A percentile compares a stretch with the other conserved stretches of the same genome.
Conservation (phyloP, 2,797 vertebrate genomes). For the Lepus oiostolus region DNA sequence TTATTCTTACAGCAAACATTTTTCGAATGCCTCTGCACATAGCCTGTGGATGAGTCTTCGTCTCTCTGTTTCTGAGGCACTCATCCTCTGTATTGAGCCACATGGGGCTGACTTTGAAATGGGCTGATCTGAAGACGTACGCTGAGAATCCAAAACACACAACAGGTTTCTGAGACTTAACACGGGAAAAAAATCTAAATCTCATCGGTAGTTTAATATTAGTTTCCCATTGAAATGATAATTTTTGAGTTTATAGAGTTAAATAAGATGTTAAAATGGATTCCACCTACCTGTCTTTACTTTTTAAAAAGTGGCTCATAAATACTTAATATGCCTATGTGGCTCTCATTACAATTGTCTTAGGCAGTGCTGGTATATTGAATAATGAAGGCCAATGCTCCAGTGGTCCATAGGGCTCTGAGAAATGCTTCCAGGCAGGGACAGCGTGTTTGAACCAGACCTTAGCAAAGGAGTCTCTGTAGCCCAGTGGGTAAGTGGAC, state of each 20-base stretch:
- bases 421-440: background rate
- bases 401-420: background rate
- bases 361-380: too few relatives aligned
- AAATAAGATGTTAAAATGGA: slow-evolving; percentile 58
- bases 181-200: background rate
- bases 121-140: background rate
- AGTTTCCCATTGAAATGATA: background rate
- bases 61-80: background rate
- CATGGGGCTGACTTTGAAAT: background rate
- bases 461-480: background rate
- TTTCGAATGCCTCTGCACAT: background rate
- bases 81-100: background rate
- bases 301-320: background rate
- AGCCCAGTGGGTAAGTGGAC: background rate
- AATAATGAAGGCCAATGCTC: too few relatives aligned
- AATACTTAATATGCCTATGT: background rate
- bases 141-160: background rate
- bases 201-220: background rate
- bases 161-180: background rate
- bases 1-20: background rate
- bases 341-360: background rate
- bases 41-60: background rate
- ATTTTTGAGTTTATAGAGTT: slow-evolving; percentile 23
- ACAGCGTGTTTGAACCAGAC: rapidly evolving
- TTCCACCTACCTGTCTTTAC: slow-evolving; percentile 21